These are phyloP conservation scores for Ctenosaura bakeri DNA, from an alignment of 2,797 vertebrate species.

Conservation along the genomic window DNA sequence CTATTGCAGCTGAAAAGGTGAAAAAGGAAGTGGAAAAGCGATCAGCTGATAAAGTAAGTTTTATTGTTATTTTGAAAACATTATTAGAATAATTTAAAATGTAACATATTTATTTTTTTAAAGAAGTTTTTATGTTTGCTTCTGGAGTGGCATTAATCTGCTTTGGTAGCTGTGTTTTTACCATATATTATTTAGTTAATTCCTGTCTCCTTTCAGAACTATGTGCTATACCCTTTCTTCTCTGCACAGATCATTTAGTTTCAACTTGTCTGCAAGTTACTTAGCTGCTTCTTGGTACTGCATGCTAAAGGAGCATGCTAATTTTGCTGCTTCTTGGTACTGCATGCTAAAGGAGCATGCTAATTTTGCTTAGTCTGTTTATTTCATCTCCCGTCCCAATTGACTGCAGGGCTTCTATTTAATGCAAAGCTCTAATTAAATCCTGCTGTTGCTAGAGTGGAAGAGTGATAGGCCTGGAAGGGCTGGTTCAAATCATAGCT, in stretches of 20 bases:
- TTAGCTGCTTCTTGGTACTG: not conserved
- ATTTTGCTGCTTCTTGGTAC: not conserved
- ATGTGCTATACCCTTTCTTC: not conserved
- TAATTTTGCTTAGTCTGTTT: conserved; percentile 9
- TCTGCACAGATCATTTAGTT: conserved; percentile 1
- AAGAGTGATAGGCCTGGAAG: not conserved
- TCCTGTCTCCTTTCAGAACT: conserved; percentile 1
- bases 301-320: not conserved
- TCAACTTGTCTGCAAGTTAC: conserved; percentile 5
- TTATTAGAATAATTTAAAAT: not conserved
- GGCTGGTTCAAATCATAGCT: not conserved
- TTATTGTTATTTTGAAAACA: not conserved
- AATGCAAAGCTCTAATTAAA: conserved; percentile 9
- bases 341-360: not conserved
- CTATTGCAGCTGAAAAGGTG: conserved; percentile 87
- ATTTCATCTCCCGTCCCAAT: conserved; percentile 1
- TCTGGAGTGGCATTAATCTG: not conserved
- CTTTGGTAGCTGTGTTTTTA: not conserved
- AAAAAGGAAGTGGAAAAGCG: conserved; percentile 96
- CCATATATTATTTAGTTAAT: not conserved
- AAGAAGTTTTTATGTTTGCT: not conserved
- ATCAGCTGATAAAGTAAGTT: conserved; percentile 90
- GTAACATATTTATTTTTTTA: not conserved
- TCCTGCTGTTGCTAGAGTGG: not conserved
- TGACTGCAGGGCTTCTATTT: conserved; percentile 9